Evolutionary conservation across 2,888 invertebrate genomes (phyloP).

Genomic region (Drepanosiphum platanoidis): DNA sequence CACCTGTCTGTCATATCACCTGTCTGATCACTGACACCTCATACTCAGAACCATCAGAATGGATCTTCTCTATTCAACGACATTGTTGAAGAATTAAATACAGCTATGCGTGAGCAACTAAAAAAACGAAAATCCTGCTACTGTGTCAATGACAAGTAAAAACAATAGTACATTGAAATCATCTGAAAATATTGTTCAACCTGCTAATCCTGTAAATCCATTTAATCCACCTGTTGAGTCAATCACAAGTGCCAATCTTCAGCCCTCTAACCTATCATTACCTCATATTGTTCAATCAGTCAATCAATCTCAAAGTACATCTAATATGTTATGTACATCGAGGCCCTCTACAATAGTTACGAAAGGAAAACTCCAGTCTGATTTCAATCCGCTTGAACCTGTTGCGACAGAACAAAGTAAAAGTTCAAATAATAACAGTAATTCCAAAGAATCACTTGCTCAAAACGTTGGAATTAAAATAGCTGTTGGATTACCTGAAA

Average conservation of each 20-base stretch:
- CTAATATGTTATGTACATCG: neutral
- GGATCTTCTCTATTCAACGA: conserved; percentile 36
- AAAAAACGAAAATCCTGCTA: neutral
- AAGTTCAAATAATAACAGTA: neutral
- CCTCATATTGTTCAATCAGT: conserved; percentile 5
- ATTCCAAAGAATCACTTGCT: conserved; percentile 16
- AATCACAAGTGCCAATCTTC: neutral
- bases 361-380: neutral
- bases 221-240: conserved; percentile 43
- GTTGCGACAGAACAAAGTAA: neutral
- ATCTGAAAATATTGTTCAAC: conserved; percentile 12
- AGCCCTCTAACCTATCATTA: neutral
- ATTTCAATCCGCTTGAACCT: neutral
- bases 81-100: conserved; percentile 41
- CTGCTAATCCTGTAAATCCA: conserved; percentile 13
- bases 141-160: conserved; percentile 1
- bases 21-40: neutral
- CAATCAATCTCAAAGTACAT: neutral
- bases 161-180: neutral
- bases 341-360: neutral
- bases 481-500: conserved; percentile 22
- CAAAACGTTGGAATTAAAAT: conserved; percentile 46
- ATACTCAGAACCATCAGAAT: neutral
- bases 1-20: too few species aligned
- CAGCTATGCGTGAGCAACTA: neutral